phyloP scores from a whole-genome alignment of 2,113 vertebrate genomes.

The Donacobius atricapilla region DNA sequence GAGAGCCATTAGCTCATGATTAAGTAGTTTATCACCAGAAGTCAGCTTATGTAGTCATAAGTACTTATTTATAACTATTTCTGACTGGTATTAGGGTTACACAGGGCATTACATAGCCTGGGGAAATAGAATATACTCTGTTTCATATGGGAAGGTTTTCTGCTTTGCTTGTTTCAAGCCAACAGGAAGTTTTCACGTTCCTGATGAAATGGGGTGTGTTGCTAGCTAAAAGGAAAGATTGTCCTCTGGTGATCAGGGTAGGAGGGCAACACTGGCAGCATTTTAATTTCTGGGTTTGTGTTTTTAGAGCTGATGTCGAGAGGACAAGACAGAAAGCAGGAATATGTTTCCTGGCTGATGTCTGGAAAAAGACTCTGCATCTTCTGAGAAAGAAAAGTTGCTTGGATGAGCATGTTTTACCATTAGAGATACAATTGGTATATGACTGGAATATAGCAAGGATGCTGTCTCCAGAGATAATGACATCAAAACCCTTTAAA shows the following conservation, averaged over 20 bases:
- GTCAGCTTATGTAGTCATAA: background rate
- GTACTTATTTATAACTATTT: slow-evolving; percentile 46
- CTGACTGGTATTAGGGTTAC: background rate
- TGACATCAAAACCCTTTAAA: background rate
- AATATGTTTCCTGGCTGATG: background rate
- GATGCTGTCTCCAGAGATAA: background rate
- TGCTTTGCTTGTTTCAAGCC: background rate
- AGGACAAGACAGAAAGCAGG: background rate
- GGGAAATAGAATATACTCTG: background rate
- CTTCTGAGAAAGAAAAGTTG: background rate
- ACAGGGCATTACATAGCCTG: background rate
- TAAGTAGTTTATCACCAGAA: slow-evolving; percentile 64
- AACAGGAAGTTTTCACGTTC: background rate
- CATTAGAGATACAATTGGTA: background rate
- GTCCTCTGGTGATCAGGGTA: background rate
- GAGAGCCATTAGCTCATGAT: slow-evolving; percentile 57
- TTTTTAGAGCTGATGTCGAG: background rate
- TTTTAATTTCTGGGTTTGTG: background rate
- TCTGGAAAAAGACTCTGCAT: background rate
- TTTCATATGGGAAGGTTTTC: background rate
- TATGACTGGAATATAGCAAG: background rate
- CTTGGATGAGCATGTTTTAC: background rate
- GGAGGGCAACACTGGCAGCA: background rate
- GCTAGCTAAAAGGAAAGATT: background rate
- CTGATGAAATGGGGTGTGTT: background rate